Base-by-base conservation (phyloP, 1,140 invertebrate species). In the Adoxophyes honmai region DNA sequence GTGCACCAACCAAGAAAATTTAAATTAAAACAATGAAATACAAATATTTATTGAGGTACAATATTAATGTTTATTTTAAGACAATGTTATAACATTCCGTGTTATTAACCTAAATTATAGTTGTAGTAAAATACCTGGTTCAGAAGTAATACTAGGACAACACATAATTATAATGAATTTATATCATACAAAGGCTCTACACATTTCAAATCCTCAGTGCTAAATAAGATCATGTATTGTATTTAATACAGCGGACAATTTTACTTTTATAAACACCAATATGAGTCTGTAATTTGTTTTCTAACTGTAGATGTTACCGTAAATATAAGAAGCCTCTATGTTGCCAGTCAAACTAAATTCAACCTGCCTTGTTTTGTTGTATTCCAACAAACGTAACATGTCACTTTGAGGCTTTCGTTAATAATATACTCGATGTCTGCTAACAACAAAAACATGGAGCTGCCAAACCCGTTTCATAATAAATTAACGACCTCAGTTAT, bases 151-250 rank as follows among this genome's bases (percentile, higher is more conserved):
- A 66, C 58, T 61, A 56, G 34, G 35, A 21, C 18, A 48, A 48
- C 42, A 48, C 42, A 48, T 16, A 48, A 48, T n/a, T 48, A 48
- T 48, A 48, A 16, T 10, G 42, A 48, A 28, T 13, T 48, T 48
- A n/a, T 48, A 48, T 48, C 1, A 48, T 48, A 48, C 42, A 33
- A 48, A 18, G 42, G 21, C 16, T 34, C 68, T 71, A 71, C 65
- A 51, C 55, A 58, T 70, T 36, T 80, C 78, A 81, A 81, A 81
- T 81, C 78, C 75, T 77, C 63, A 66, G 78, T 78, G 78, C 78
- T 55, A 59, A 52, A 34, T 59, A 62, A 54, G 39, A 52, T 38
- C 39, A 64, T 28, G n/a, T n/a, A 16, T 21, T 5, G 42, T 48
- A 48, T 48, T 44, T 16, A 6, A 48, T 48, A 48, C 21, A 48